These are phyloP conservation scores for Homarus gammarus DNA, from an alignment of 2,888 invertebrate genomes.

Conservation along the genomic window DNA sequence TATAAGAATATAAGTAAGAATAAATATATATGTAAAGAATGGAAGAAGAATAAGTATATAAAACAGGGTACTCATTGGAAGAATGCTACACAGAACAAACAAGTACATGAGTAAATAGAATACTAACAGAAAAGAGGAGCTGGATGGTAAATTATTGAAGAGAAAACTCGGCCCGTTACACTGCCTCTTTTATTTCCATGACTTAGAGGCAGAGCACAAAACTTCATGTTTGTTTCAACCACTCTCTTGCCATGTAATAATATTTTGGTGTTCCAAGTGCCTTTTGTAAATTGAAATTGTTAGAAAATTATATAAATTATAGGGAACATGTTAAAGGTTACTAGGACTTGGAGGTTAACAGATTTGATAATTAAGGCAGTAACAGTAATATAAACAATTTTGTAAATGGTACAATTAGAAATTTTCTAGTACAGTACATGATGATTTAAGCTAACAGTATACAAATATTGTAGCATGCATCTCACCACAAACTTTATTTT, in stretches of 20 bases:
- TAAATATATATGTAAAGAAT: too few species aligned
- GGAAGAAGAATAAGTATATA: too few species aligned
- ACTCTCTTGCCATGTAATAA: conserved; percentile 39
- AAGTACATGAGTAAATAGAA: too few species aligned
- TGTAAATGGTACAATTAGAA: conserved; percentile 25
- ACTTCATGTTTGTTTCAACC: conserved; percentile 30
- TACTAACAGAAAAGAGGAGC: too few species aligned
- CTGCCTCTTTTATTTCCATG: conserved; percentile 27
- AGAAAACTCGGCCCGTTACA: too few species aligned
- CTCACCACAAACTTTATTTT: conserved; percentile 1
- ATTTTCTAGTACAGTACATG: neutral
- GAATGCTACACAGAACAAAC: too few species aligned
- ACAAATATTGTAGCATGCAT: conserved; percentile 17
- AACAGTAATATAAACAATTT: conserved; percentile 7
- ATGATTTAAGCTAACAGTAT: conserved; percentile 19
- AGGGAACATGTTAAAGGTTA: conserved; percentile 26
- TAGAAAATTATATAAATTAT: conserved; percentile 33
- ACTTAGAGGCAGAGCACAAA: conserved; percentile 27
- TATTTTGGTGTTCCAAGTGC: conserved; percentile 54
- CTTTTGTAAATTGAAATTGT: conserved; percentile 50
- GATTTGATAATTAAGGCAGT: conserved; percentile 26
- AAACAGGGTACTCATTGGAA: too few species aligned
- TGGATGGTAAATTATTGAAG: too few species aligned
- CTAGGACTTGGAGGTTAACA: conserved; percentile 46
- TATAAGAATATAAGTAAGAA: too few species aligned